Evolutionary conservation across 2,888 invertebrate species (phyloP).

Genomic region (Heteropelma amictum): DNA sequence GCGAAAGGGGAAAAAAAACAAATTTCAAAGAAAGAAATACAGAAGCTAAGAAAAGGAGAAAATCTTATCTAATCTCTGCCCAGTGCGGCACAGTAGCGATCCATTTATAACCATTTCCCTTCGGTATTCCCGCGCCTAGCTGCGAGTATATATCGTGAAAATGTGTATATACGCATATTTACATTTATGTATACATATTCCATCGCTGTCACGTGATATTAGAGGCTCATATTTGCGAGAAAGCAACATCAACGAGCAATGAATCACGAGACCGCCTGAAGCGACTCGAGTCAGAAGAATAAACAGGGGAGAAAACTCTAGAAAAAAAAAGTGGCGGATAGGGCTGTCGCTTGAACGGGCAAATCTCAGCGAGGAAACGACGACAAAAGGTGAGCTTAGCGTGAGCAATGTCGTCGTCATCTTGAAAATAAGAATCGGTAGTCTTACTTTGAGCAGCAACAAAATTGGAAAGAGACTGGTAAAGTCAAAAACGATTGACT

Average conservation of each 20-base stretch:
- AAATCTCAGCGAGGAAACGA: constrained; percentile 15
- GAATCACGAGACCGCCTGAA: constrained; percentile 60
- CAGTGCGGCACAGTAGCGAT: constrained; percentile 31
- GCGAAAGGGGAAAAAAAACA: background rate
- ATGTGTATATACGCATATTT: background rate
- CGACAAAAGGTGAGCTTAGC: constrained; percentile 2
- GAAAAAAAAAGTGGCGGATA: constrained; percentile 23
- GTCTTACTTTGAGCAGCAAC: background rate
- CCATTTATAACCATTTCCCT: constrained; percentile 49
- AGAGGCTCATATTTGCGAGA: constrained; percentile 54
- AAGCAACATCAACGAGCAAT: constrained; percentile 66
- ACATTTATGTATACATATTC: constrained; percentile 1
- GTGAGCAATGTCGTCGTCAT: background rate
- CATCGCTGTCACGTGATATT: constrained; percentile 40
- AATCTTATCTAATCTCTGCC: constrained; percentile 41
- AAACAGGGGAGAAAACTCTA: constrained; percentile 16
- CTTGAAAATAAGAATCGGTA: background rate
- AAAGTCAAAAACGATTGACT: constrained; percentile 10
- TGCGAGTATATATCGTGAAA: constrained; percentile 14
- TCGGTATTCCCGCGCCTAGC: constrained; percentile 10
- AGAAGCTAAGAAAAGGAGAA: background rate
- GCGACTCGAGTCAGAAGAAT: constrained; percentile 9
- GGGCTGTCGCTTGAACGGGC: background rate
- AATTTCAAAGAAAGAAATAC: background rate
- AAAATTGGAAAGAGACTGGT: background rate